Base-by-base conservation (phyloP, 2,797 vertebrate species). In the Spea hammondii region DNA sequence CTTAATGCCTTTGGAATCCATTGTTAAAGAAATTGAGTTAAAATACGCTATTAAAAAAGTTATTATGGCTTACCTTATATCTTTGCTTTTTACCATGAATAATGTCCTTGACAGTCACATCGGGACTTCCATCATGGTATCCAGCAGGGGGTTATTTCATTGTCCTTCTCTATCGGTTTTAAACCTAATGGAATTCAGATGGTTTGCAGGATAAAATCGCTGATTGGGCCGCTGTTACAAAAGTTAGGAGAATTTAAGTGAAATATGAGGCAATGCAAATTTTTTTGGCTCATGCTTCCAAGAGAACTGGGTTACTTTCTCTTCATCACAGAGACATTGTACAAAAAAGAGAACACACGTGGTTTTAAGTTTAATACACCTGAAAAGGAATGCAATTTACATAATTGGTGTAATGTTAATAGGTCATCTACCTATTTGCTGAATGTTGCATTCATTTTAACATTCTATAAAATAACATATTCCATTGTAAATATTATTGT, bases 1-100 rank as follows among this genome's bases (percentile, higher is more conserved):
- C 47, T 45, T 1, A 55, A 66, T 67, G 10, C 67, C 49, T 49
- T 73, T 45, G n/a, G 50, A 14, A 47, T 50, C 46, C 54, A 62
- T 48, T 45, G 32, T 78, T 51, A 70, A 79, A 84, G 73, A 83
- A 84, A 17, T 0, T 5, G 81, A 85, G 13, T 10, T 68, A 68
- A 77, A 48, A 59, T 57, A 66, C 5, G 12, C 59, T 65, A 12
- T 82, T 81, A 72, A 12, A 14, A 5, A 7, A 79, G 70, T 76
- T 78, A 84, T 85, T 64, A 7, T 82, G 17, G 86, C 92, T 85
- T 93, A 93, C 92, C 92, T 93, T 90, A 84, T 4, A 45, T 81
- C 78, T 0, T 4, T 76, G 76, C 74, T 78, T 65, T 80, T 86
- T 89, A 84, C 83, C 84, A 80, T 85, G 76, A 84, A 7, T 79